Base-by-base conservation (phyloP, 2,113 vertebrate genomes). In the Cinclus mexicanus region DNA sequence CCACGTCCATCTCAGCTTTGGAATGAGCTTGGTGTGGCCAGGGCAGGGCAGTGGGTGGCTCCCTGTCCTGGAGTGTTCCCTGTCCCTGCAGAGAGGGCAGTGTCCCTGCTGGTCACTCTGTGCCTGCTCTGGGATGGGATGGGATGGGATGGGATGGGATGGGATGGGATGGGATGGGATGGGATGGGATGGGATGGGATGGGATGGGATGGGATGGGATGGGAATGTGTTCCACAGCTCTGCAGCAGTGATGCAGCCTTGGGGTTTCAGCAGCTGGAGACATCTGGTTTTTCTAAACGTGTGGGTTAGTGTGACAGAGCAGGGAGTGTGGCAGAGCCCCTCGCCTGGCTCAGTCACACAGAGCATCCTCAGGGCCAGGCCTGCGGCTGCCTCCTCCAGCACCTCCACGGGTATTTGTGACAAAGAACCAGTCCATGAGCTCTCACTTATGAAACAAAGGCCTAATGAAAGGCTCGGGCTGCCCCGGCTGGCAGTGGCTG, bases 371-470 rank as follows among this genome's bases (percentile, higher is more conserved):
- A 2, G 28, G 70, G 70, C 86, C 39, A 19, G 44, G 13, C 21
- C 3, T 2, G 4, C 1, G 0, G 75, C 53, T 23, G 56, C 78
- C 46, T 70, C 72, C 44, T 41, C 49, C 76, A 2, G 72, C 4
- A 16, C 87, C 89, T 93, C 72, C 90, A 16, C 10, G 56, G 94
- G 75, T 57, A 57, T 92, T 95, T 47, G 81, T 63, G 53, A 77
- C 67, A 75, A 26, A 92, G 90, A 35, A 29, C 53, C 78, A 69
- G 81, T 77, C 53, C 71, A 6, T 19, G 20, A 86, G 95, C 89
- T 74, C 78, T 72, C 92, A 12, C 50, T 87, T 76, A 19, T 95
- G 96, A 97, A 97, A 98, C 96, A 97, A 97, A 97, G 87, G 77
- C 47, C 69, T 90, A 56, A 86, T 83, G 95, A 88, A 94, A 97